Conservation (phyloP, 2,113 vertebrate species). For the Andinoacara biseriatus region DNA sequence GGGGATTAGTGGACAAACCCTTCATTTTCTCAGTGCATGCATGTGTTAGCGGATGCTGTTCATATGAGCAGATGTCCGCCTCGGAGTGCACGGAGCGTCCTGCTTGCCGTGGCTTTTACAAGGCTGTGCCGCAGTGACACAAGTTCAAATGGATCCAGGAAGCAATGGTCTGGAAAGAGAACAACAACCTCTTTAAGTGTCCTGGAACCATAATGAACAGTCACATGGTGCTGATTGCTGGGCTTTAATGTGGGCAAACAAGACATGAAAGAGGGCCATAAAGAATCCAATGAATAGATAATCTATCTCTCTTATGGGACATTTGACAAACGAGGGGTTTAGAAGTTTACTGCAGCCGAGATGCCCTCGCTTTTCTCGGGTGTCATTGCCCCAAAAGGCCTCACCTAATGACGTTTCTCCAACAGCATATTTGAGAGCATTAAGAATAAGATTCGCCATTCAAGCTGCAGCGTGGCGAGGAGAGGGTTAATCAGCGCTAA, state of each 20-base stretch:
- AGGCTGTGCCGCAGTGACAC: not conserved
- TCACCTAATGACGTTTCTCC: slow-evolving; percentile 17
- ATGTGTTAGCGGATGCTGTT: not conserved
- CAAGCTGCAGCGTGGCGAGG: slow-evolving; percentile 19
- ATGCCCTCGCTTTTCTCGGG: slow-evolving; percentile 31
- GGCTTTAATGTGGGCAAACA: slow-evolving; percentile 67
- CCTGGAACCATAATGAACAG: slow-evolving; percentile 32
- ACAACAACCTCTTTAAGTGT: slow-evolving; percentile 49
- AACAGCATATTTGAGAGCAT: not conserved
- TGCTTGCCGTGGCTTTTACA: not conserved
- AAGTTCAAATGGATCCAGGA: slow-evolving; percentile 50
- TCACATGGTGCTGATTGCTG: slow-evolving; percentile 57
- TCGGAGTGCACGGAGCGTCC: not conserved
- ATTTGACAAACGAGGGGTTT: slow-evolving; percentile 48
- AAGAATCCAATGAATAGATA: slow-evolving; percentile 56
- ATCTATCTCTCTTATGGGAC: slow-evolving; percentile 62
- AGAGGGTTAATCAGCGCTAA: slow-evolving; percentile 61
- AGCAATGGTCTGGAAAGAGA: slow-evolving; percentile 47
- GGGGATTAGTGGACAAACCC: slow-evolving; percentile 11
- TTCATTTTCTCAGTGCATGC: slow-evolving; percentile 9
- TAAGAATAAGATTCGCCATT: not conserved
- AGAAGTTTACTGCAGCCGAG: slow-evolving; percentile 39
- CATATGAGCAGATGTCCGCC: slow-evolving; percentile 16
- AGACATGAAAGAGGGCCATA: slow-evolving; percentile 62
- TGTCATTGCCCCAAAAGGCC: slow-evolving; percentile 8